Evolutionary conservation across 2,888 invertebrate species (phyloP).

Genomic region (Globia sparganii): DNA sequence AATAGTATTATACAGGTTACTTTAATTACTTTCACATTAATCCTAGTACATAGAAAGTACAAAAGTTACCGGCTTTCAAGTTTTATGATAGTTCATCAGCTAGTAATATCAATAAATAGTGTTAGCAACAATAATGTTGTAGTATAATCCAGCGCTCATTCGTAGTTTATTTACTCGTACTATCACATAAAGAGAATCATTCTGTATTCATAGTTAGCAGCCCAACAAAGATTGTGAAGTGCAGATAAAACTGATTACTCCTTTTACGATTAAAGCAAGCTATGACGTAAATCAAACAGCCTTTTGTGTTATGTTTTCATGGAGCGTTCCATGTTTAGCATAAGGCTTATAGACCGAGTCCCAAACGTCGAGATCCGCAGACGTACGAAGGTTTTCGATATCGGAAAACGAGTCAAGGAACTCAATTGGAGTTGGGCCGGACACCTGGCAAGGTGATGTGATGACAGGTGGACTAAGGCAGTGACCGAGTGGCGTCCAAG

Average conservation of each 20-base stretch:
- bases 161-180: neutral
- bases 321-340: neutral
- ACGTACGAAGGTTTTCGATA: neutral
- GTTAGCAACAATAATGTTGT: constrained; percentile 4
- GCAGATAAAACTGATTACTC: constrained; percentile 3
- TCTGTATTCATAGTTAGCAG: constrained; percentile 3
- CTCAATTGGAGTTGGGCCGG: neutral
- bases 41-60: neutral
- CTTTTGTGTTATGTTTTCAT: neutral
- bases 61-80: constrained; percentile 7
- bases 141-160: constrained; percentile 19
- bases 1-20: neutral
- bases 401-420: neutral
- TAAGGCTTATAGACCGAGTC: neutral
- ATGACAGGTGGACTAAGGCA: neutral
- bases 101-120: constrained; percentile 7
- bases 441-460: neutral
- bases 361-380: neutral
- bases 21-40: neutral
- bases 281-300: neutral
- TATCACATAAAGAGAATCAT: neutral
- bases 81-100: constrained; percentile 18
- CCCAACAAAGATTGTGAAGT: constrained; percentile 37
- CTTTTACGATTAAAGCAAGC: constrained; percentile 14
- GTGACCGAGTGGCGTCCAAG: no score